Evolutionary conservation across 2,113 vertebrate genomes (phyloP).

Genomic region (Phalacrocorax carbo): DNA sequence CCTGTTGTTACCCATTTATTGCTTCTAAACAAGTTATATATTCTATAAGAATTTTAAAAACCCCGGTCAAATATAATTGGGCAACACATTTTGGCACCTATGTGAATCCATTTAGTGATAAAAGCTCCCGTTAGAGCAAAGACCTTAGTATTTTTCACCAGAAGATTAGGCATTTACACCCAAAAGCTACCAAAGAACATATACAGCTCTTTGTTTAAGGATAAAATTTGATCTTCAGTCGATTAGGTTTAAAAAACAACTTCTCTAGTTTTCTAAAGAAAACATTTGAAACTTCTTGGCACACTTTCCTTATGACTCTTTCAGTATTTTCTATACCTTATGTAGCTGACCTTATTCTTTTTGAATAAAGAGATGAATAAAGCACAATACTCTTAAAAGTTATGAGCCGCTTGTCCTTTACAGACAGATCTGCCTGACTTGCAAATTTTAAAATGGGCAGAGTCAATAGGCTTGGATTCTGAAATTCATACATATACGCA

Average conservation of each 20-base stretch:
- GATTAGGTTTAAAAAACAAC: background rate
- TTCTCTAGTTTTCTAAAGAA: background rate
- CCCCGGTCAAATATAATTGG: background rate
- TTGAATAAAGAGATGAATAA: background rate
- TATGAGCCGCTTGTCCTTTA: background rate
- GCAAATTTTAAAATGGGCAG: background rate
- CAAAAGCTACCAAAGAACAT: background rate
- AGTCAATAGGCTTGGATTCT: background rate
- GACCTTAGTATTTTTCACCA: background rate
- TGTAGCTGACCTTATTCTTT: background rate
- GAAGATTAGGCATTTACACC: background rate
- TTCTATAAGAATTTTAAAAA: background rate
- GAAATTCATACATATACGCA: background rate
- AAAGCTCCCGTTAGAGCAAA: background rate
- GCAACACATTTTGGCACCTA: background rate
- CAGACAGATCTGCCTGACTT: background rate
- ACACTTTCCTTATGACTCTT: background rate
- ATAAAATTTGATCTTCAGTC: background rate
- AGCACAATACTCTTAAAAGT: background rate
- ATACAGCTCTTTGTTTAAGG: background rate
- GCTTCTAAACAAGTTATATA: background rate
- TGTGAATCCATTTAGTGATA: background rate
- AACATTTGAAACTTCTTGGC: background rate
- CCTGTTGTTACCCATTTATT: background rate
- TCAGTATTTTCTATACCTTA: background rate